phyloP scores from a whole-genome alignment of 1,140 invertebrate species.

The Cecropterus lyciades region DNA sequence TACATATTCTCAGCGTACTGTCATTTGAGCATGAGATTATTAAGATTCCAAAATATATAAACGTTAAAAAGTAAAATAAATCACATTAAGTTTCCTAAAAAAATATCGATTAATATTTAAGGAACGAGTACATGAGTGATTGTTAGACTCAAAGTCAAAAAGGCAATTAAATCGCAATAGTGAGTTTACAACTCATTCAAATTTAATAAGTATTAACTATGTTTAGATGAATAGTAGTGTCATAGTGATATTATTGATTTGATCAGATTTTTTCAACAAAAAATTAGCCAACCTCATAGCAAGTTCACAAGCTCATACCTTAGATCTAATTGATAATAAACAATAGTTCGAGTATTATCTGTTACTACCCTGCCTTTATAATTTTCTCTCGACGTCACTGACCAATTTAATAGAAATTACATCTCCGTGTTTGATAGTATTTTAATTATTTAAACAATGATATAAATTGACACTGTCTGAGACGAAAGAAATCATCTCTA shows the following conservation, averaged over 20 bases:
- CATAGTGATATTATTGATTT: neutral
- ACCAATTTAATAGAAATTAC: slow-evolving; percentile 27
- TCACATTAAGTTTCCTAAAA: slow-evolving; percentile 20
- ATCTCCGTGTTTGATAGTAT: slow-evolving; percentile 37
- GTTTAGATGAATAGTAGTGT: neutral
- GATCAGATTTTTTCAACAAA: neutral
- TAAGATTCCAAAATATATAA: neutral
- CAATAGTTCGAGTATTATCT: slow-evolving; percentile 54
- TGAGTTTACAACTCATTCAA: slow-evolving; percentile 7
- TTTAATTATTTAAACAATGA: slow-evolving; percentile 56
- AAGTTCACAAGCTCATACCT: slow-evolving; percentile 19
- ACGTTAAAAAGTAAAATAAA: neutral
- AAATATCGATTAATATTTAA: slow-evolving; percentile 6
- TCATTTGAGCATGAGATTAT: slow-evolving; percentile 43
- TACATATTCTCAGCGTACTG: slow-evolving; percentile 37
- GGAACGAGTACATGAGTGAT: neutral
- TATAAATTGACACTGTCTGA: slow-evolving; percentile 74
- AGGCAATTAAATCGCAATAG: too few relatives aligned
- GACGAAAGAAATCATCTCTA: slow-evolving; percentile 69
- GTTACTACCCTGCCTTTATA: slow-evolving; percentile 66
- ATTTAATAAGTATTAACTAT: neutral
- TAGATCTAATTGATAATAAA: slow-evolving; percentile 39
- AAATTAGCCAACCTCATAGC: slow-evolving; percentile 11
- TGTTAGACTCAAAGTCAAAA: slow-evolving; percentile 1
- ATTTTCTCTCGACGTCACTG: slow-evolving; percentile 58